Percentiles rank a stretch among this genome's conserved stretches.
Conservation (phyloP, 2,797 vertebrate genomes). For the Parambassis ranga region DNA sequence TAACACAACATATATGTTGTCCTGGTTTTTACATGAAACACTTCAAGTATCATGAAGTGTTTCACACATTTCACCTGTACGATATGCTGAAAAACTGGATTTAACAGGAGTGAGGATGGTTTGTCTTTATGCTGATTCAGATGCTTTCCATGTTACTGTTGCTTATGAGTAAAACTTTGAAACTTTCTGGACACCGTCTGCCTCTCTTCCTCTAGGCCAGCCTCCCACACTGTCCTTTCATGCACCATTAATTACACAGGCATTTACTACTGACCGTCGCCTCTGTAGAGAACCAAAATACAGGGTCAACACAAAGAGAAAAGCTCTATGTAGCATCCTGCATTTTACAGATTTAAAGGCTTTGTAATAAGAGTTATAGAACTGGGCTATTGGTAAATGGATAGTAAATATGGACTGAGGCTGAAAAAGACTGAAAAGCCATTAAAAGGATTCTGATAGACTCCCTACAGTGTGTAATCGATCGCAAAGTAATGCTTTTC, state of each 20-base stretch:
- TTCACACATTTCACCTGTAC: no score
- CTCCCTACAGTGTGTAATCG: background rate
- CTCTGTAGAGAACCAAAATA: background rate
- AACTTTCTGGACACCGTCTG: background rate
- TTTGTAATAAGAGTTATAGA: background rate
- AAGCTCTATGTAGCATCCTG: background rate
- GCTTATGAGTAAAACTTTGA: background rate
- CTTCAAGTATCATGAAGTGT: no score
- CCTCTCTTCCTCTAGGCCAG: background rate
- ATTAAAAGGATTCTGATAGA: background rate
- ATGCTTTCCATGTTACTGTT: background rate
- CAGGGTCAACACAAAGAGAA: background rate
- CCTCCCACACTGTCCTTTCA: background rate
- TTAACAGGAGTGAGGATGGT: background rate
- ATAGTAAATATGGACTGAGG: conserved; percentile 10
- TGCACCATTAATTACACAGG: conserved; percentile 2
- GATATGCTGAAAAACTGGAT: no score
- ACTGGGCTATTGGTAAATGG: background rate
- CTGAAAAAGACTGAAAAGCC: conserved; percentile 7
- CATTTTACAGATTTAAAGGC: background rate
- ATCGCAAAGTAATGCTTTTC: conserved; percentile 11
- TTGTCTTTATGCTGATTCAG: background rate
- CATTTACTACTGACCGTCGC: background rate
- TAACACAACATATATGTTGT: no score
- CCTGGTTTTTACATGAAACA: no score